These are phyloP conservation scores for Bergia puertoricense DNA, from an alignment of 92 coral and sea anemone genomes.

Conservation along the genomic window DNA sequence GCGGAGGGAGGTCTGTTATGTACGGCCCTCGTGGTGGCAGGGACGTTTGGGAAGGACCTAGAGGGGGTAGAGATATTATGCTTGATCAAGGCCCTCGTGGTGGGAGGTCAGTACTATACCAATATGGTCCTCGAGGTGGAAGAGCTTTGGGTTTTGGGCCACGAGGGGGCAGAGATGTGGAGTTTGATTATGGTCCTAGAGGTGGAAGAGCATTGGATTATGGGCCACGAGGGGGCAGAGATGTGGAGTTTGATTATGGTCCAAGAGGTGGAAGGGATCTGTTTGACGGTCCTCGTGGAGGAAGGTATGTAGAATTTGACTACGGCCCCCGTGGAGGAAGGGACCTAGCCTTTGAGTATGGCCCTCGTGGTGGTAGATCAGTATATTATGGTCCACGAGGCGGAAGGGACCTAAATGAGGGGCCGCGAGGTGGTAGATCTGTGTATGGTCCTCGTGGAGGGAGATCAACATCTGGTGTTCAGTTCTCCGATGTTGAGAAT, in stretches of 20 bases:
- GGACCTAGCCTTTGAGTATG: conserved; percentile 34
- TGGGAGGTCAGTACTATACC: not conserved
- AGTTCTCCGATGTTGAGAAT: not conserved
- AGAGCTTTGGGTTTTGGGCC: conserved; percentile 11
- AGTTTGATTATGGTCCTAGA: conserved; percentile 50
- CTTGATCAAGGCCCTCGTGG: conserved; percentile 52
- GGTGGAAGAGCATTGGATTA: conserved; percentile 59
- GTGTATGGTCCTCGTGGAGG: conserved; percentile 30
- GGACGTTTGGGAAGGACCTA: too few relatives aligned
- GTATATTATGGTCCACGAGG: conserved; percentile 51
- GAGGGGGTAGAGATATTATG: conserved; percentile 14
- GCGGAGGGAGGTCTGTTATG: conserved; percentile 29
- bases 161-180: conserved; percentile 33
- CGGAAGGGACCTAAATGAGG: conserved; percentile 44
- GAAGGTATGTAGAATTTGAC: conserved; percentile 48
- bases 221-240: conserved; percentile 54
- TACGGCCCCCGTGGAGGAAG: conserved; percentile 74
- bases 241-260: conserved; percentile 22
- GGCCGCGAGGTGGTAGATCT: conserved; percentile 56
- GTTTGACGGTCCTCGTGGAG: conserved; percentile 72
- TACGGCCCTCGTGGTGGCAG: not conserved
- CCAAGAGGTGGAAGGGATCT: conserved; percentile 59
- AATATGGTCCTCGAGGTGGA: conserved; percentile 52
- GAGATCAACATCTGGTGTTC: not conserved
- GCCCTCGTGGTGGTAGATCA: conserved; percentile 69